Evolutionary conservation across 2,113 vertebrate genomes (phyloP), one percentile per base, ranked within the genome.

Genomic region (Poeciliopsis retropinna): DNA sequence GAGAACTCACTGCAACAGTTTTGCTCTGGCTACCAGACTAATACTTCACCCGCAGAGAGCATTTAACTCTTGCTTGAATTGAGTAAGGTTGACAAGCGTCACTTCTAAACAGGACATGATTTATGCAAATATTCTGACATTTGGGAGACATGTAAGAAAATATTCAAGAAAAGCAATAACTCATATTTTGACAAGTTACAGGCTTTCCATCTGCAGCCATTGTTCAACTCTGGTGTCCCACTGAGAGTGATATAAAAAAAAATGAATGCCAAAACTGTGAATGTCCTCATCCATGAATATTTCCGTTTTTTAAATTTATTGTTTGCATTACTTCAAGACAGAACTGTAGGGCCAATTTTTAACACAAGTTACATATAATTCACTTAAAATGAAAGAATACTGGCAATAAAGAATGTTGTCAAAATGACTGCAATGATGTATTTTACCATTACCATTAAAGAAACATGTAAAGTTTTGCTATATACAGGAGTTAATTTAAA

Each of bases 1-100:
- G 87, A 82, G 79, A 78, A 79, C 67, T 44, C 65, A 70, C 8
- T 63, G 67, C 78, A 72, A 60, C 76, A 61, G 82, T 80, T 86
- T 85, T 75, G 70, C 70, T 72, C 30, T 41, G 8, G 76, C 29
- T 75, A 67, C 74, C 81, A 75, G 37, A 22, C 30, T 74, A 19
- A 60, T 65, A 30, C 67, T 67, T 82, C 60, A 75, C 79, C 32
- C 69, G 62, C 75, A 79, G 34, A 72, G 64, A 71, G 75, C 39
- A 69, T 77, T 72, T 66, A 29, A 75, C 7, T 73, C 41, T 30
- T 73, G 60, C 72, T 62, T 75, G 79, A 80, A 81, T 69, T 72
- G 67, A 73, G 39, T 47, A 60, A 32, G 13, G 39, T n/a, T 77
- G 69, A 73, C 19, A 51, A 76, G 47, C 51, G 62, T 54, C 72